These are phyloP conservation scores for Hylia prasina DNA, from an alignment of 2,113 vertebrate genomes.

Conservation along the genomic window DNA sequence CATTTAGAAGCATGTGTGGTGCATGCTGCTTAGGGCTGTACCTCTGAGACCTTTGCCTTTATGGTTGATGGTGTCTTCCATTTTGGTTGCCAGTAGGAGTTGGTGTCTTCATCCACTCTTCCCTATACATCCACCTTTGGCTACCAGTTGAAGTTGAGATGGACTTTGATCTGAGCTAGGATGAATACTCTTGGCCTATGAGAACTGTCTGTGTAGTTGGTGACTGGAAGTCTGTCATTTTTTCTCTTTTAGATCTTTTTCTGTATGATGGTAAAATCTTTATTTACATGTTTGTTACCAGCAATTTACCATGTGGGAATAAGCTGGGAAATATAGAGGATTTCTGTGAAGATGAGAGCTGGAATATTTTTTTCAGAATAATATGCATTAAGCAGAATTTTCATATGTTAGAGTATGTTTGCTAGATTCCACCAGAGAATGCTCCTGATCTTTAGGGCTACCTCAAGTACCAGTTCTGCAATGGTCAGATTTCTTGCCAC, in stretches of 20 bases:
- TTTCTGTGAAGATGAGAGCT: background rate
- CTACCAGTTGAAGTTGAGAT: background rate
- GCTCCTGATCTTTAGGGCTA: background rate
- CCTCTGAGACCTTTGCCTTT: background rate
- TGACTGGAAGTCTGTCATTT: background rate
- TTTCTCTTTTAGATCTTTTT: background rate
- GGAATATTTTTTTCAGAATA: background rate
- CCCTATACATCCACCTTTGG: background rate
- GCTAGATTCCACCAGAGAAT: background rate
- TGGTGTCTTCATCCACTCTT: background rate
- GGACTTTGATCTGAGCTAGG: background rate
- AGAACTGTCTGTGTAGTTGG: background rate
- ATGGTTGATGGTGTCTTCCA: background rate
- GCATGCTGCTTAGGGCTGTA: background rate
- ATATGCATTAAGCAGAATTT: background rate
- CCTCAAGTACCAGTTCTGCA: background rate
- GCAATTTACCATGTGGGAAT: background rate
- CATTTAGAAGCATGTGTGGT: background rate
- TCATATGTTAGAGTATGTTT: background rate
- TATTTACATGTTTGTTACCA: background rate
- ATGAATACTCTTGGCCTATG: background rate
- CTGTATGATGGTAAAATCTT: background rate
- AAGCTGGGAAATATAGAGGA: background rate
- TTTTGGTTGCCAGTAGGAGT: background rate
- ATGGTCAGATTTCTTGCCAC: background rate